A percentile compares a stretch with the other conserved stretches of the same genome.
Evolutionary conservation across 23 tunicate genomes (phyloP).

Genomic region (Botrylloides violaceus): DNA sequence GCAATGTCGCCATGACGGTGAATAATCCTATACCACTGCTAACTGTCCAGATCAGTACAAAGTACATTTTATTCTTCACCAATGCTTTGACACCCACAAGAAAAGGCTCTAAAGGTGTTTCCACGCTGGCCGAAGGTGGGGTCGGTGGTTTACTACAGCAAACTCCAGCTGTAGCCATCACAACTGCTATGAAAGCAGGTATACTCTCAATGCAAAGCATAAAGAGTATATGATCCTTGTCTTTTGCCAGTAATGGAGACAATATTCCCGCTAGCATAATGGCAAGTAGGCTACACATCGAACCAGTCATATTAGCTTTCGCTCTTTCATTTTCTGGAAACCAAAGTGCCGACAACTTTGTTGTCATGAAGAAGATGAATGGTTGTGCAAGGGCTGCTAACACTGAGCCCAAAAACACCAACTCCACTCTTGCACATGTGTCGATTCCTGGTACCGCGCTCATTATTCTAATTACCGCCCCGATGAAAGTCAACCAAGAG

Average conservation of each 20-base stretch:
- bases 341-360: conserved; percentile 85
- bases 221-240: conserved; percentile 38
- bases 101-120: conserved; percentile 53
- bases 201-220: conserved; percentile 64
- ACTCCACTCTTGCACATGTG: conserved; percentile 34
- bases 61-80: conserved; percentile 37
- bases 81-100: conserved; percentile 50
- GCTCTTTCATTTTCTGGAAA: conserved; percentile 85
- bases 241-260: conserved; percentile 40
- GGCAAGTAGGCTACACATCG: conserved; percentile 79
- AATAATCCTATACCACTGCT: conserved; percentile 84
- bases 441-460: conserved; percentile 79
- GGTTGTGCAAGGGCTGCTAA: conserved; percentile 92
- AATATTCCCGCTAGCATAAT: conserved; percentile 66
- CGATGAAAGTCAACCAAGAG: conserved; percentile 76
- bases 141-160: conserved; percentile 67
- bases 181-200: conserved; percentile 62
- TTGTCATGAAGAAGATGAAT: conserved; percentile 78
- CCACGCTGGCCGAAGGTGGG: conserved; percentile 75
- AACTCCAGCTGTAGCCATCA: conserved; percentile 93
- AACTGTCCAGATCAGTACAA: conserved; percentile 47
- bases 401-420: conserved; percentile 65
- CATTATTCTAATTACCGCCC: conserved; percentile 51
- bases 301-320: conserved; percentile 67
- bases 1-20: conserved; percentile 72